Base-by-base conservation (phyloP, 2,888 invertebrate genomes). In the Lutraria lutraria region DNA sequence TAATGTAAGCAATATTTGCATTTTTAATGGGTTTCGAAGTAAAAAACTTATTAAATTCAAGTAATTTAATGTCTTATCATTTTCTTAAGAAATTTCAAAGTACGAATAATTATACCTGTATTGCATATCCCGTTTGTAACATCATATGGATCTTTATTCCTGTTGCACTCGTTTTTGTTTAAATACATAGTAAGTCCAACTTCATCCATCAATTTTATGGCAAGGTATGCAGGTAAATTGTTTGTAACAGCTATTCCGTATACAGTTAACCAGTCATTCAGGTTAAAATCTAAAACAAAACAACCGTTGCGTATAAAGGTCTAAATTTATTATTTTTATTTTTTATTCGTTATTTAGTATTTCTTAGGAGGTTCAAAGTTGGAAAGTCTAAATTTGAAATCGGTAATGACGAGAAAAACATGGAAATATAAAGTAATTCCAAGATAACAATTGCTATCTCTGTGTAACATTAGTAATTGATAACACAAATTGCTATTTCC, bases 171-270 rank as follows among this genome's bases (percentile, higher is more conserved):
- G 0, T 86, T 19, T 21, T 89, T 82, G 16, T 81, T 79, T 25
- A 93, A 56, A 84, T 92, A 89, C 25, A 88, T 68, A 6, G 92
- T 81, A 4, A 92, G 81, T 13, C 90, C 91, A 0, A 89, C 63
- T 52, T 92, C 92, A 83, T 93, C 90, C 15, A 88, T 56, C 0
- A 93, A 81, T 34, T 88, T 83, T 13, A 88, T 21, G 21, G 80
- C 82, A 12, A 89, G 52, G 54, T 92, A 91, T 0, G 81, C 52
- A 2, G 92, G 92, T 16, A 93, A 85, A 0, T 60, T 72, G 25
- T 60, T 63, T 10, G 56, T 82, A 53, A 53, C 54, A n/a, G 87
- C 68, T 60, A 88, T 81, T n/a, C 85, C 86, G n/a, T 79, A 88
- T 0, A 85, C 85, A 21, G 85, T 60, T n/a, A 90, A 81, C 92